These are phyloP conservation scores for Heliornis fulica DNA, from an alignment of 2,113 vertebrate genomes.

Conservation along the genomic window DNA sequence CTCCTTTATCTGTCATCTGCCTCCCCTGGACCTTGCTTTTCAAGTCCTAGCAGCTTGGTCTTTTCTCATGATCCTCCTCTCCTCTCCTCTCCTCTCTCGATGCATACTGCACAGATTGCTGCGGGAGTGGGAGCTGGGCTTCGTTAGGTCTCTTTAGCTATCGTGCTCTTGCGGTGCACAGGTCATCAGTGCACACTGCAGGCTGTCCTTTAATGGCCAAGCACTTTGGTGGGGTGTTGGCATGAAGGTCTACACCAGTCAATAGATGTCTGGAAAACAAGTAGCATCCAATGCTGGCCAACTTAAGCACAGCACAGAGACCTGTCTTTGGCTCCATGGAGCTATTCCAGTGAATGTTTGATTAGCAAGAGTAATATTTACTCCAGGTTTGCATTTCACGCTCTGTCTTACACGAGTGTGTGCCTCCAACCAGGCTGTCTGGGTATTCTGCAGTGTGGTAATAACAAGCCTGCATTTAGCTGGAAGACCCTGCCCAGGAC, in stretches of 20 bases:
- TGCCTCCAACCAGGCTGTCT: background rate
- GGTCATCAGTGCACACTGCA: background rate
- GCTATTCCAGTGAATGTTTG: background rate
- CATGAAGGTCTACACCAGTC: background rate
- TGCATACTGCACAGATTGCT: background rate
- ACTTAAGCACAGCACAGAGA: background rate
- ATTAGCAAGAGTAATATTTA: background rate
- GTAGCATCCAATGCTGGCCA: background rate
- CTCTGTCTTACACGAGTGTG: background rate
- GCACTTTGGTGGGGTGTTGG: background rate
- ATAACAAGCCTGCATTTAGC: background rate
- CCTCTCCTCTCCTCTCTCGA: background rate
- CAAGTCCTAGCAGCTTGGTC: background rate
- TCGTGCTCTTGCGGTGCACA: background rate
- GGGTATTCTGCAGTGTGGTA: background rate
- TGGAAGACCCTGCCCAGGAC: background rate
- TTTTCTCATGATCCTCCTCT: background rate
- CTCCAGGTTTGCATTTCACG: background rate
- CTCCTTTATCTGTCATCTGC: background rate
- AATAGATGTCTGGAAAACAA: background rate
- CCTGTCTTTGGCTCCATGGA: background rate
- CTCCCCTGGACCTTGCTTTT: background rate
- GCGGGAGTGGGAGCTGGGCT: background rate
- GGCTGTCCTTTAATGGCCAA: background rate
- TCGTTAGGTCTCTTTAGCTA: background rate